These are phyloP conservation scores for Popillia japonica DNA, from an alignment of 1,140 invertebrate genomes.

Conservation along the genomic window DNA sequence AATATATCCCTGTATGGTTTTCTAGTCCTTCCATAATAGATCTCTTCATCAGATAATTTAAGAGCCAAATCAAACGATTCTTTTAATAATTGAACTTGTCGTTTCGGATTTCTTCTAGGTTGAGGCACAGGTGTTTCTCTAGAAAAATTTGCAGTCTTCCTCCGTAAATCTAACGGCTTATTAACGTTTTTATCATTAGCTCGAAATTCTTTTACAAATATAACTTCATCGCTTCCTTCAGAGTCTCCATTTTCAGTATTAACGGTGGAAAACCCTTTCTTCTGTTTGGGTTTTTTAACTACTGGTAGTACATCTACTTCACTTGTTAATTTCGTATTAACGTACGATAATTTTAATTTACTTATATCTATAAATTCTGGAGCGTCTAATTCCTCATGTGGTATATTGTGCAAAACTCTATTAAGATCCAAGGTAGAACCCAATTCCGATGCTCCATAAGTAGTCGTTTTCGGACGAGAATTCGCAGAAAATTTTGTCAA, in stretches of 20 bases:
- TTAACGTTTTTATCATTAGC: neutral
- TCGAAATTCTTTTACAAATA: conserved; percentile 32
- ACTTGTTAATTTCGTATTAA: neutral
- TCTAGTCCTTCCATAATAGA: neutral
- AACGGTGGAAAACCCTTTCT: neutral
- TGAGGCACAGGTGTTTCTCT: neutral
- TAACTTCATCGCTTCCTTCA: conserved; percentile 1
- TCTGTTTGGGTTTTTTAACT: neutral
- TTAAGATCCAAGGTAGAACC: neutral
- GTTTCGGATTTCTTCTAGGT: conserved; percentile 32
- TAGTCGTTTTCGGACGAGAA: neutral
- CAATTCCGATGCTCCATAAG: neutral
- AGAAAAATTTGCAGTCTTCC: neutral
- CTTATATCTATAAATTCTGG: conserved; percentile 38
- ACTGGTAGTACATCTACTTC: neutral
- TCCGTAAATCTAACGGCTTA: conserved; percentile 6
- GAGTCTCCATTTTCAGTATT: neutral
- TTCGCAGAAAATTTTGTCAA: conserved; percentile 17
- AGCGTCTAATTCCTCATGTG: neutral
- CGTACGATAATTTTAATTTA: conserved; percentile 21
- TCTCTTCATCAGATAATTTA: conserved; percentile 19
- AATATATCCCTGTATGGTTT: neutral
- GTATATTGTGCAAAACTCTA: neutral
- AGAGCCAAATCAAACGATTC: conserved; percentile 27
- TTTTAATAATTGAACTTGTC: conserved; percentile 5